Evolutionary conservation across 92 coral and sea anemone species (phyloP).

Genomic region (Virgularia gustaviana): DNA sequence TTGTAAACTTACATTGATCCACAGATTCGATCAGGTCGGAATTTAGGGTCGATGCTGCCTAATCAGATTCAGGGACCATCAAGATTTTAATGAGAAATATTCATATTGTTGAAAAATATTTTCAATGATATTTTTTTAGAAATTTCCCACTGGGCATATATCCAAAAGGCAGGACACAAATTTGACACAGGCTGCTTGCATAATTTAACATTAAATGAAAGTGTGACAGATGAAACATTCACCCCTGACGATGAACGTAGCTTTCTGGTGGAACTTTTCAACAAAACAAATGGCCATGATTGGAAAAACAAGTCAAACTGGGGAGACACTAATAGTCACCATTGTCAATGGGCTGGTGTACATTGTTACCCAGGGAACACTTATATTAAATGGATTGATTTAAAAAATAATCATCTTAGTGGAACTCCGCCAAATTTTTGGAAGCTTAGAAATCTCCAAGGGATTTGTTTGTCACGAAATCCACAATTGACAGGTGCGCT

Average conservation of each 20-base stretch:
- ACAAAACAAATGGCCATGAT: slow-evolving; percentile 56
- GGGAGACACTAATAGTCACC: slow-evolving; percentile 37
- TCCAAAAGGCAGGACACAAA: neutral
- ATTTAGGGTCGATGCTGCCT: too few species aligned
- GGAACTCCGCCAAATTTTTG: slow-evolving; percentile 66
- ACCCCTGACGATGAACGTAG: slow-evolving; percentile 54
- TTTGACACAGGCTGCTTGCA: slow-evolving; percentile 11
- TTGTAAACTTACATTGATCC: too few species aligned
- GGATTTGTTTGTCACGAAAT: slow-evolving; percentile 49
- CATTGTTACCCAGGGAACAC: slow-evolving; percentile 51
- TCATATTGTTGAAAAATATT: neutral
- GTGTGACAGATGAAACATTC: slow-evolving; percentile 45
- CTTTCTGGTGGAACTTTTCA: slow-evolving; percentile 61
- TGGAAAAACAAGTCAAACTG: slow-evolving; percentile 59
- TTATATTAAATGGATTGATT: slow-evolving; percentile 56
- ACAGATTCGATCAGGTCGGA: too few species aligned
- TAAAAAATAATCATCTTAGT: slow-evolving; percentile 47
- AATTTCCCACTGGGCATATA: neutral
- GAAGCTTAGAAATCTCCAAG: slow-evolving; percentile 72
- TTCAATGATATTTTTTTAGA: neutral
- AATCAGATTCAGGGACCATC: too few species aligned
- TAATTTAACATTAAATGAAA: neutral
- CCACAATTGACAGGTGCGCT: slow-evolving; percentile 41
- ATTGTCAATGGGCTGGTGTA: slow-evolving; percentile 78
- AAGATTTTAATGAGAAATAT: too few species aligned